Evolutionary conservation across 2,797 vertebrate species (phyloP).

Genomic region (Eospalax fontanierii): DNA sequence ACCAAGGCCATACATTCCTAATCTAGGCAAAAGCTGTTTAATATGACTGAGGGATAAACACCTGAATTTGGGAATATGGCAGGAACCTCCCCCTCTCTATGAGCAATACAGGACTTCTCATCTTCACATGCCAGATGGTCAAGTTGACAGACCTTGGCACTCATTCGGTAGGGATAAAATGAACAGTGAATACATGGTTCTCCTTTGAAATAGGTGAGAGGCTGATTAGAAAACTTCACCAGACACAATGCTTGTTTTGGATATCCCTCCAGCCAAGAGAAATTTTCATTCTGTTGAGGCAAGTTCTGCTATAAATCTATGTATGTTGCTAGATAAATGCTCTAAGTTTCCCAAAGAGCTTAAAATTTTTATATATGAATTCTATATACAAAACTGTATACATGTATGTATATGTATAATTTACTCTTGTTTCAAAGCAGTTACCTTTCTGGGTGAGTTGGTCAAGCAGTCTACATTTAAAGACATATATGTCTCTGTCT

Average conservation of each 20-base stretch:
- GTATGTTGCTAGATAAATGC: neutral
- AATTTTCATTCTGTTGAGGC: neutral
- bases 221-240: neutral
- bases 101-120: neutral
- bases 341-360: neutral
- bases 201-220: neutral
- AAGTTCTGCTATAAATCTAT: neutral
- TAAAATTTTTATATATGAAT: too few species aligned
- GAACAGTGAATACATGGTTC: neutral
- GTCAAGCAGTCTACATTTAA: neutral
- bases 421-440: neutral
- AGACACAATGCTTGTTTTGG: neutral
- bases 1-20: neutral
- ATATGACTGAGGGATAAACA: neutral
- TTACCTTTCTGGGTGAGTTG: neutral
- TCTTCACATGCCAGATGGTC: neutral
- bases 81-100: neutral
- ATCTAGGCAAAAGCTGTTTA: neutral
- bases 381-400: too few species aligned
- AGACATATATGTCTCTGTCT: neutral
- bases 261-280: neutral
- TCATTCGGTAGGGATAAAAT: neutral
- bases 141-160: neutral
- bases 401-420: too few species aligned
- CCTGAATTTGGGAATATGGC: neutral